Evolutionary conservation across 2,888 invertebrate species (phyloP).

Genomic region (Lymantria dispar): DNA sequence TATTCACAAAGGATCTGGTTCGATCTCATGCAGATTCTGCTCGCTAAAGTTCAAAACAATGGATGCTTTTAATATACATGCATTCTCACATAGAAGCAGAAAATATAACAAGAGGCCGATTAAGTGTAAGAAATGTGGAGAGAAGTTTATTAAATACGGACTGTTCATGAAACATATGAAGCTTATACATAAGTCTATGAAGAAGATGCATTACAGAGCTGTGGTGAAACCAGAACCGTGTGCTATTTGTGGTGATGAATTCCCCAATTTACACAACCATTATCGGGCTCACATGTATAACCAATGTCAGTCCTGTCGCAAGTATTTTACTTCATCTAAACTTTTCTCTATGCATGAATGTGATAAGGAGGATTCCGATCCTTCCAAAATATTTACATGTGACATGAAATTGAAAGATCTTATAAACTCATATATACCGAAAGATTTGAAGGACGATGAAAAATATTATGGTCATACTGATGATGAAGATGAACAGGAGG

Average conservation of each 20-base stretch:
- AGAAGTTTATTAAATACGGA: slow-evolving; percentile 71
- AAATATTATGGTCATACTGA: slow-evolving; percentile 66
- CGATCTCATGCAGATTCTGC: slow-evolving; percentile 77
- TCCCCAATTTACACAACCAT: slow-evolving; percentile 84
- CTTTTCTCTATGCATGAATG: slow-evolving; percentile 62
- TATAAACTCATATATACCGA: slow-evolving; percentile 64
- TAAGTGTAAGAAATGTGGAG: slow-evolving; percentile 67
- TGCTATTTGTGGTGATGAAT: slow-evolving; percentile 81
- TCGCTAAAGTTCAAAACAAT: slow-evolving; percentile 73
- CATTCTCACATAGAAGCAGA: slow-evolving; percentile 71
- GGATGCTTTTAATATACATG: slow-evolving; percentile 75
- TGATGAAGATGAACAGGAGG: slow-evolving; percentile 53
- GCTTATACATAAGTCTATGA: slow-evolving; percentile 56
- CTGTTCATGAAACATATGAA: slow-evolving; percentile 73
- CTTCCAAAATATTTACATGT: slow-evolving; percentile 62
- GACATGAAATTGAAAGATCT: slow-evolving; percentile 55
- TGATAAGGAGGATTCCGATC: slow-evolving; percentile 59
- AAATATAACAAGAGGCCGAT: slow-evolving; percentile 74
- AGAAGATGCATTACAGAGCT: slow-evolving; percentile 70
- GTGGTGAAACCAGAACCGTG: slow-evolving; percentile 78
- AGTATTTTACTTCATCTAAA: slow-evolving; percentile 68
- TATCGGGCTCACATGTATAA: slow-evolving; percentile 83
- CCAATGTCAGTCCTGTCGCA: slow-evolving; percentile 73
- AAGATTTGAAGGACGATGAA: slow-evolving; percentile 67
- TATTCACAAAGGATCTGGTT: slow-evolving; percentile 67